phyloP scores from a whole-genome alignment of 2,888 invertebrate genomes.

The Octonoba sinensis region DNA sequence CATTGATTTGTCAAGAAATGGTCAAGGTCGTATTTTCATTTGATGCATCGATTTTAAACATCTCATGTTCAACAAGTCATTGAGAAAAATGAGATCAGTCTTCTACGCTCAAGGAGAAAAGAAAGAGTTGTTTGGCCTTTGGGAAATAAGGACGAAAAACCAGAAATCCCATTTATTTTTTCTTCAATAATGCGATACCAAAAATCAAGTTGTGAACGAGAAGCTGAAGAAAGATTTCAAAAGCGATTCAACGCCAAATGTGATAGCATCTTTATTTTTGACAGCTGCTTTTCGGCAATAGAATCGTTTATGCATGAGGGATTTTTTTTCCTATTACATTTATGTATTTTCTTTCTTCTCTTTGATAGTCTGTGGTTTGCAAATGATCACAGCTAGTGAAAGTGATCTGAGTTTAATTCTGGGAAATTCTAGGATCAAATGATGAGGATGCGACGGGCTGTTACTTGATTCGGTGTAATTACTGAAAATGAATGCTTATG shows the following conservation, averaged over 20 bases:
- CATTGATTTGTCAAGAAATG: not conserved
- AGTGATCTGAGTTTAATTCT: too few relatives aligned
- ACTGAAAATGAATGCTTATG: too few relatives aligned
- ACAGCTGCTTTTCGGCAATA: not conserved
- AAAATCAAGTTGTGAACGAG: too few relatives aligned
- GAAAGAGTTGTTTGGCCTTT: slow-evolving; percentile 55
- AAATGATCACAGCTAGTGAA: too few relatives aligned
- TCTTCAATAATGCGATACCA: slow-evolving; percentile 1
- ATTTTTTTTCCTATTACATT: not conserved
- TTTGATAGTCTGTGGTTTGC: too few relatives aligned
- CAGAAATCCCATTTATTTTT: slow-evolving; percentile 21
- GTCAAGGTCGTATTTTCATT: slow-evolving; percentile 35
- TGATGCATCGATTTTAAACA: slow-evolving; percentile 3
- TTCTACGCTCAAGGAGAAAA: slow-evolving; percentile 8
- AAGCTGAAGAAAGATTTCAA: slow-evolving; percentile 9
- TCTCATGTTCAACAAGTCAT: slow-evolving; percentile 10
- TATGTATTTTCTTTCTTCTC: not conserved
- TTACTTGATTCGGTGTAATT: too few relatives aligned
- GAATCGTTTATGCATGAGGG: slow-evolving; percentile 15
- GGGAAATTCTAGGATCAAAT: too few relatives aligned
- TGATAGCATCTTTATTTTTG: not conserved
- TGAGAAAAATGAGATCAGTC: slow-evolving; percentile 13
- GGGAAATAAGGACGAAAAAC: slow-evolving; percentile 43
- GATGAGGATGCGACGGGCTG: too few relatives aligned
- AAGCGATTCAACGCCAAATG: slow-evolving; percentile 36